A percentile compares a stretch with the other conserved stretches of the same genome.
These are phyloP conservation scores for Phthorimaea operculella DNA, from an alignment of 1,140 invertebrate species.

Conservation along the genomic window DNA sequence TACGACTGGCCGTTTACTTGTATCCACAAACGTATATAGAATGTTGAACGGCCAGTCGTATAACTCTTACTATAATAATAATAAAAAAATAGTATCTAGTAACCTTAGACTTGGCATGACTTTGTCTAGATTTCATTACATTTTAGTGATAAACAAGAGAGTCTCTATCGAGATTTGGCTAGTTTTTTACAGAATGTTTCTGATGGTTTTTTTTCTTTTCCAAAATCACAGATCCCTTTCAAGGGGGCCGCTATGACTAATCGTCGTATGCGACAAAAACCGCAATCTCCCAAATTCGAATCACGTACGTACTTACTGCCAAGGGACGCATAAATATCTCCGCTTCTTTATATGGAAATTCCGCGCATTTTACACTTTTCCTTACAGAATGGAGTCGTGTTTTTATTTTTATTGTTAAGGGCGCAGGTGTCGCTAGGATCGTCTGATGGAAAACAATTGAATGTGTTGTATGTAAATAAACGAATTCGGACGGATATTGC, in stretches of 20 bases:
- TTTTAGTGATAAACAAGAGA: too few species aligned
- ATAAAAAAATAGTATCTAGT: too few species aligned
- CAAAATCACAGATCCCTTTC: not conserved
- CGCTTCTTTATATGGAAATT: slow-evolving; percentile 57
- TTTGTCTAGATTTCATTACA: too few species aligned
- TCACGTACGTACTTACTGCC: slow-evolving; percentile 38
- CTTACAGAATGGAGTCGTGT: slow-evolving; percentile 26
- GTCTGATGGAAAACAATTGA: slow-evolving; percentile 1
- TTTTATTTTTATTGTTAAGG: slow-evolving; percentile 27
- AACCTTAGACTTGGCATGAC: too few species aligned
- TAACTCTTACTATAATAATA: too few species aligned
- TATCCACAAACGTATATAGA: too few species aligned
- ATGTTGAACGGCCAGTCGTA: too few species aligned
- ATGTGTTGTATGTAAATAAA: slow-evolving; percentile 13
- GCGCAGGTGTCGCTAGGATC: slow-evolving; percentile 14
- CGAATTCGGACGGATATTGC: slow-evolving; percentile 12
- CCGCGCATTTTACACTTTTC: slow-evolving; percentile 37
- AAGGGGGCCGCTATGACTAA: slow-evolving; percentile 29
- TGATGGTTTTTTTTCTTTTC: not conserved
- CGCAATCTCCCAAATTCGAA: slow-evolving; percentile 36
- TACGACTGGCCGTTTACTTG: too few species aligned
- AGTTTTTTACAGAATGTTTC: too few species aligned
- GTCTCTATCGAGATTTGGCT: too few species aligned
- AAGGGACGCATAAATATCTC: slow-evolving; percentile 57
- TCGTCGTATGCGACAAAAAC: slow-evolving; percentile 18